Evolutionary conservation across 1,140 invertebrate species (phyloP), one percentile per base, ranked within the genome.

Genomic region (Dryas iulia): DNA sequence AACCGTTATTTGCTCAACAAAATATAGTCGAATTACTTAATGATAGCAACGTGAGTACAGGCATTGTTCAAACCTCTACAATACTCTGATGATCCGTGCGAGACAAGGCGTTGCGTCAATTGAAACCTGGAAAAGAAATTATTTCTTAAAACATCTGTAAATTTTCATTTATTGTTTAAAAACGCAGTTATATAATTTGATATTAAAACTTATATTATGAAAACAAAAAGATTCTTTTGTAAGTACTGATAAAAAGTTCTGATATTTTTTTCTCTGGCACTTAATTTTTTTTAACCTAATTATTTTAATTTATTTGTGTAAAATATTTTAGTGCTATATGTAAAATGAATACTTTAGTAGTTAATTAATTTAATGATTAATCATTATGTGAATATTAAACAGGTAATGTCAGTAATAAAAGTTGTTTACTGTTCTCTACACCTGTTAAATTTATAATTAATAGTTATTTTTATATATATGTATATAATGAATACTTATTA

Each of bases 21-120:
- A 70, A 58, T 62, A 35, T 47, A 64, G 57, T 47, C 28, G 61
- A 60, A 70, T 65, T 70, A 70, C 68, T 65, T 70, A 65, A 70
- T 60, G 60, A 65, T 60, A 64, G 57, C 58, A 58, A 24, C 56
- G 39, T 70, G 61, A 60, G n/a, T 63, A 25, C 61, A n/a, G 35
- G 62, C 62, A 70, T 70, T 70, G 68, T 70, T 65, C 57, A 24
- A 21, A 56, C 39, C 24, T 59, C 66, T 58, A 58, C 31, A 62
- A 69, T 57, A 54, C 57, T 39, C 39, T 21, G 61, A 63, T 65
- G 61, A 56, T 21, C 56, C 18, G 47, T 31, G 57, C 59, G 68
- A 65, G 61, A 65, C 39, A 70, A 59, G 31, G 61, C 26, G 14
- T 61, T 68, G 52, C 59, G 52, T 54, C 59, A 68, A 21, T 18